Evolutionary conservation across 2,797 vertebrate genomes (phyloP).

Genomic region (Enteromius anoplus): DNA sequence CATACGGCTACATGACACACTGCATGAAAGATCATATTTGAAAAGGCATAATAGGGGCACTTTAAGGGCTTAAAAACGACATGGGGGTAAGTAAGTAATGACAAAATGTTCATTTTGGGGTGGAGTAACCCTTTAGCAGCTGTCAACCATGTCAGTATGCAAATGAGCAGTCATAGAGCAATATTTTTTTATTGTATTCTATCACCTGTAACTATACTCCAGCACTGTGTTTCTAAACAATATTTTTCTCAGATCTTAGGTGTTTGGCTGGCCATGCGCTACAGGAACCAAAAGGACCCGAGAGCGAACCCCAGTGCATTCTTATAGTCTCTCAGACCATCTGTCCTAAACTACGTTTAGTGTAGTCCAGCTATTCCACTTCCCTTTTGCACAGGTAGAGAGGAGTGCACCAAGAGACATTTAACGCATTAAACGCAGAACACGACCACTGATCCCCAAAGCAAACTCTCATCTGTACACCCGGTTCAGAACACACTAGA

Average conservation of each 20-base stretch:
- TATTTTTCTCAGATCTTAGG: constrained; percentile 83
- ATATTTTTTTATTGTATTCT: neutral
- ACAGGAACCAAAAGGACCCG: constrained; percentile 94
- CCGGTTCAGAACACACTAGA: neutral
- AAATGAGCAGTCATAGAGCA: neutral
- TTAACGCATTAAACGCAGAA: constrained; percentile 57
- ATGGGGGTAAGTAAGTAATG: too few species aligned
- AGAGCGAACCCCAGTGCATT: constrained; percentile 94
- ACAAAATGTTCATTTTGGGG: too few species aligned
- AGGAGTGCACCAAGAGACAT: constrained; percentile 66
- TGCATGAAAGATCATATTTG: too few species aligned
- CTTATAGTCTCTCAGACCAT: constrained; percentile 77
- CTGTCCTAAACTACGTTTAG: constrained; percentile 56
- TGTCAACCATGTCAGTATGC: neutral
- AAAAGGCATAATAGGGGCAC: too few species aligned
- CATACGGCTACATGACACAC: too few species aligned
- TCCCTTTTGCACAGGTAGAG: constrained; percentile 67
- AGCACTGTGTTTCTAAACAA: neutral
- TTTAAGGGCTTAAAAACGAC: too few species aligned
- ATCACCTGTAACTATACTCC: neutral
- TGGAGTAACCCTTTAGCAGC: neutral
- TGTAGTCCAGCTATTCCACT: constrained; percentile 58
- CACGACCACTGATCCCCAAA: constrained; percentile 54
- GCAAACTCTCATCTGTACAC: constrained; percentile 48
- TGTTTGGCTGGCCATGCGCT: constrained; percentile 92